A percentile compares a stretch with the other conserved stretches of the same genome.
phyloP scores from a whole-genome alignment of 2,888 invertebrate species.

The Allygus modestus region DNA sequence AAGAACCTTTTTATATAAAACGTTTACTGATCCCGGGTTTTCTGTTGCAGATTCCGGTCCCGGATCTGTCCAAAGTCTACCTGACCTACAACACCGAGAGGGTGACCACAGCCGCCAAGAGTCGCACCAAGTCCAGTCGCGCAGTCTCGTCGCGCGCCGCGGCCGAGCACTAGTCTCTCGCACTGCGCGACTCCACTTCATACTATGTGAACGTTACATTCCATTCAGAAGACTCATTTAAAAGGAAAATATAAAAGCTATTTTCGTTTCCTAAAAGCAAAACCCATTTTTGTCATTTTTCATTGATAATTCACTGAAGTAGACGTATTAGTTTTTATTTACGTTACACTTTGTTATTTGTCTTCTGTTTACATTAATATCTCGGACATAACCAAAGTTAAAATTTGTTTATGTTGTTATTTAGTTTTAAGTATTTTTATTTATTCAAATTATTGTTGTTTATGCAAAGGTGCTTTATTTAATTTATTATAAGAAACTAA shows the following conservation, averaged over 20 bases:
- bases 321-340: no score
- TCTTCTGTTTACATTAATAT: neutral
- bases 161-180: neutral
- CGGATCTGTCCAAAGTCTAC: constrained; percentile 83
- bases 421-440: constrained; percentile 4
- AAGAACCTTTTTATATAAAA: no score
- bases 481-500: neutral
- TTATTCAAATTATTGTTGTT: neutral
- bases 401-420: neutral
- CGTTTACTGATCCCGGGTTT: no score
- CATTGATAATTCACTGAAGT: neutral
- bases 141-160: constrained; percentile 14
- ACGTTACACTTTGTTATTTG: neutral
- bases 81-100: constrained; percentile 80
- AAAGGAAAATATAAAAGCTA: neutral
- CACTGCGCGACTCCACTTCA: neutral
- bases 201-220: neutral
- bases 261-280: neutral
- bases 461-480: neutral
- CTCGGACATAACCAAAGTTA: neutral
- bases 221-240: neutral
- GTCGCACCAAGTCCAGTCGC: constrained; percentile 59
- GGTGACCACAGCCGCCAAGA: constrained; percentile 74
- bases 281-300: neutral
- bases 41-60: constrained; percentile 76